phyloP scores from a whole-genome alignment of 1,140 invertebrate genomes.

The Listronotus oregonensis region DNA sequence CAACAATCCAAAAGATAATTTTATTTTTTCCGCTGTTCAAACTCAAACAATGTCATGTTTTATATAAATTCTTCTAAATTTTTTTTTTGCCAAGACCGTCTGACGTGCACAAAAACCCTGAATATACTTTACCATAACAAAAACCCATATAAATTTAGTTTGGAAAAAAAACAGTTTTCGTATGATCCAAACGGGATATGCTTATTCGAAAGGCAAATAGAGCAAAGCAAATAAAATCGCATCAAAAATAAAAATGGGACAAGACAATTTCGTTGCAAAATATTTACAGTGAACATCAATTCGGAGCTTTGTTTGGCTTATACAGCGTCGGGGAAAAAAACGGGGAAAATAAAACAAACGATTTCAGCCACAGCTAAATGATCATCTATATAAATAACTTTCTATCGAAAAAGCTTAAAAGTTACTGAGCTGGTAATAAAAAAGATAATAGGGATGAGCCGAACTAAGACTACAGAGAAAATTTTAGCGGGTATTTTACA shows the following conservation, averaged over 20 bases:
- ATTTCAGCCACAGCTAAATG: constrained; percentile 40
- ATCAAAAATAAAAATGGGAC: background rate
- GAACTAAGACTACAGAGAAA: constrained; percentile 40
- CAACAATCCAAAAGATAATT: too few species aligned
- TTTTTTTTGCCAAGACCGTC: too few species aligned
- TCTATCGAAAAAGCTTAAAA: constrained; percentile 47
- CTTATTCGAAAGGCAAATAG: constrained; percentile 10
- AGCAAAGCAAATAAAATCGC: constrained; percentile 10
- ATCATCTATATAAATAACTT: constrained; percentile 50
- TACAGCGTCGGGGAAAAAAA: constrained; percentile 4
- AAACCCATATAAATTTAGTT: too few species aligned
- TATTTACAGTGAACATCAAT: constrained; percentile 22
- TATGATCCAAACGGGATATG: background rate
- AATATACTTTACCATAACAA: too few species aligned
- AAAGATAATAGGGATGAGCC: constrained; percentile 11
- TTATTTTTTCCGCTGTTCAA: too few species aligned
- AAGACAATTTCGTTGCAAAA: constrained; percentile 19
- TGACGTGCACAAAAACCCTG: too few species aligned
- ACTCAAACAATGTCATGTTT: too few species aligned
- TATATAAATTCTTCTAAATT: too few species aligned
- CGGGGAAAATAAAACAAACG: constrained; percentile 14
- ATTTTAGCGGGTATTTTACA: constrained; percentile 41
- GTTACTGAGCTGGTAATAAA: constrained; percentile 17
- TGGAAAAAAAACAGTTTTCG: too few species aligned
- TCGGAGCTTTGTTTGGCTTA: background rate